phyloP scores from a whole-genome alignment of 2,888 invertebrate species.

The Ormyrus thymus region DNA sequence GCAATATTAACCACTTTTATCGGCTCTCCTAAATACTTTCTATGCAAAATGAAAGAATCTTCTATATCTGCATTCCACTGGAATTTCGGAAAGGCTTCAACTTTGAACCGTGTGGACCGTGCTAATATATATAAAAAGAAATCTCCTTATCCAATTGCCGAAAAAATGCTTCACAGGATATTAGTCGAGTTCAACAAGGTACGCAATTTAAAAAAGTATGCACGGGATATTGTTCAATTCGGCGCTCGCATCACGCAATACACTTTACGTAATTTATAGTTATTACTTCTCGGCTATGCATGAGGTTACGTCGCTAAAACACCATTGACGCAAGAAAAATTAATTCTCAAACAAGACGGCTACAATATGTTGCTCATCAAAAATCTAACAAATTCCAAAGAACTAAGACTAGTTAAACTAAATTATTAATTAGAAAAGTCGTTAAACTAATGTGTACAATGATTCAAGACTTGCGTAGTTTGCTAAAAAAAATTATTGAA shows the following conservation, averaged over 20 bases:
- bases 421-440: too few relatives aligned
- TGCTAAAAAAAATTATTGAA: too few relatives aligned
- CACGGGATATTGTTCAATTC: constrained; percentile 25
- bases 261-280: constrained; percentile 47
- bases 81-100: constrained; percentile 36
- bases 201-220: background rate
- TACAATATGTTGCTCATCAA: background rate
- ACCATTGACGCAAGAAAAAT: constrained; percentile 15
- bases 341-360: background rate
- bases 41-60: too few relatives aligned
- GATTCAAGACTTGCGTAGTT: too few relatives aligned
- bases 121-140: constrained; percentile 25
- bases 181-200: too few relatives aligned
- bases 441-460: too few relatives aligned
- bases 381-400: too few relatives aligned
- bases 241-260: constrained; percentile 10
- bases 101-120: too few relatives aligned
- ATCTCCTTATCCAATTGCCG: constrained; percentile 52
- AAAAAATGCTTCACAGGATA: background rate
- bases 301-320: constrained; percentile 20
- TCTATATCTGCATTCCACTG: constrained; percentile 10
- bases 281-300: constrained; percentile 44
- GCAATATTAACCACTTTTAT: too few relatives aligned
- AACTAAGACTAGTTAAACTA: too few relatives aligned
- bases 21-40: too few relatives aligned